phyloP scores from a whole-genome alignment of 1,140 invertebrate species.

The Phortica variegata region DNA sequence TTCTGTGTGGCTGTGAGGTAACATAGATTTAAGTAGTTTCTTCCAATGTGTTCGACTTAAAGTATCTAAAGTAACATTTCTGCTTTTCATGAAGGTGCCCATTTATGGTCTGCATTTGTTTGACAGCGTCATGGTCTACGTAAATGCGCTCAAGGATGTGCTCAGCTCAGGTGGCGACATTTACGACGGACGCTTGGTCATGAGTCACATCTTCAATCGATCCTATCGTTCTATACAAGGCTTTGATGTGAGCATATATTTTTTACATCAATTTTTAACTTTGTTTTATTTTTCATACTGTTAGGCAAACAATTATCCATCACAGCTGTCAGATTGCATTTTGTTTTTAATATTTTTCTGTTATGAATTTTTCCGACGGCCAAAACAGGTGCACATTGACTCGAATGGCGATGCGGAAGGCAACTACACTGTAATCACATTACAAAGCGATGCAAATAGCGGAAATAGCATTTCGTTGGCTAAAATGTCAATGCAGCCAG shows the following conservation, averaged over 20 bases:
- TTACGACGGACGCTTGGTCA: conserved; percentile 71
- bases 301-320: too few species aligned
- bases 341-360: not conserved
- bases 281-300: not conserved
- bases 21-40: too few species aligned
- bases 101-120: conserved; percentile 85
- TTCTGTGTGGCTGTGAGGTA: too few species aligned
- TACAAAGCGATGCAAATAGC: conserved; percentile 61
- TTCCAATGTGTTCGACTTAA: too few species aligned
- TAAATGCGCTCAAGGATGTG: conserved; percentile 72
- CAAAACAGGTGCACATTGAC: conserved; percentile 78
- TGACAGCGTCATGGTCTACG: conserved; percentile 85
- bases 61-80: conserved; percentile 7
- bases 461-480: conserved; percentile 33
- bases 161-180: conserved; percentile 68
- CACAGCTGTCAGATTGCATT: not conserved
- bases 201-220: conserved; percentile 68
- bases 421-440: conserved; percentile 82
- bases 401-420: conserved; percentile 86
- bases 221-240: conserved; percentile 77
- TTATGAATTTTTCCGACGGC: too few species aligned
- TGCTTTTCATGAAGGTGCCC: too few species aligned
- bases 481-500: conserved; percentile 66
- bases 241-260: conserved; percentile 65
- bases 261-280: not conserved